A percentile compares a stretch with the other conserved stretches of the same genome.
phyloP scores from a whole-genome alignment of 2,888 invertebrate species.

The Acleris laterana region DNA sequence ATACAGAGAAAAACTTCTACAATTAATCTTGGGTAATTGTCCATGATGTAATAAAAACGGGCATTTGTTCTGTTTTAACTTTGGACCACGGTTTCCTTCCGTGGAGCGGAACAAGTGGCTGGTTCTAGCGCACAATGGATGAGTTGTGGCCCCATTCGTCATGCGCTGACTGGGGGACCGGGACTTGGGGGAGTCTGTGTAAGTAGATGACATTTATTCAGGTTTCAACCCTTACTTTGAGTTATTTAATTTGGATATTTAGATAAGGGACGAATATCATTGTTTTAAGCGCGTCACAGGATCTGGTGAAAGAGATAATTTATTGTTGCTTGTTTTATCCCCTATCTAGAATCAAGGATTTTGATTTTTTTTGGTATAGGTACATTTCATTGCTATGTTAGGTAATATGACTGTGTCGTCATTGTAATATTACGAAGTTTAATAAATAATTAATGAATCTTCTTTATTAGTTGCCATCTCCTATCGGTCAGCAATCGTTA shows the following conservation, averaged over 20 bases:
- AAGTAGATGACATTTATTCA: conserved; percentile 7
- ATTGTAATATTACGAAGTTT: no score
- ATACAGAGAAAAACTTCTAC: not conserved
- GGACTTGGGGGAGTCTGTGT: conserved; percentile 5
- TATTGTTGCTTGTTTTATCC: no score
- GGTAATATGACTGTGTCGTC: no score
- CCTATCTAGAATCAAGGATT: no score
- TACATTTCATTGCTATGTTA: no score
- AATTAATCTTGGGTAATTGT: conserved; percentile 4
- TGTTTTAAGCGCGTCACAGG: not conserved
- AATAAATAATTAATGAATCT: no score
- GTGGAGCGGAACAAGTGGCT: conserved; percentile 69
- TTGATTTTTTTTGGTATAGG: no score
- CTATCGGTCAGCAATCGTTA: no score
- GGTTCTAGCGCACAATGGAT: conserved; percentile 52
- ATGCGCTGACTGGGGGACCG: conserved; percentile 7
- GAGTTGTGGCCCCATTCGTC: conserved; percentile 41
- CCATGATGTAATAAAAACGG: conserved; percentile 4
- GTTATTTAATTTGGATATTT: not conserved
- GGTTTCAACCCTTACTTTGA: not conserved
- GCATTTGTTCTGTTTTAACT: conserved; percentile 35
- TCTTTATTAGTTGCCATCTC: no score
- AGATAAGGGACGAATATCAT: not conserved
- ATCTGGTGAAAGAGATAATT: no score
- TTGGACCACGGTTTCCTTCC: conserved; percentile 49